phyloP scores from a whole-genome alignment of 2,888 invertebrate genomes.

The Schizaphis graminum region DNA sequence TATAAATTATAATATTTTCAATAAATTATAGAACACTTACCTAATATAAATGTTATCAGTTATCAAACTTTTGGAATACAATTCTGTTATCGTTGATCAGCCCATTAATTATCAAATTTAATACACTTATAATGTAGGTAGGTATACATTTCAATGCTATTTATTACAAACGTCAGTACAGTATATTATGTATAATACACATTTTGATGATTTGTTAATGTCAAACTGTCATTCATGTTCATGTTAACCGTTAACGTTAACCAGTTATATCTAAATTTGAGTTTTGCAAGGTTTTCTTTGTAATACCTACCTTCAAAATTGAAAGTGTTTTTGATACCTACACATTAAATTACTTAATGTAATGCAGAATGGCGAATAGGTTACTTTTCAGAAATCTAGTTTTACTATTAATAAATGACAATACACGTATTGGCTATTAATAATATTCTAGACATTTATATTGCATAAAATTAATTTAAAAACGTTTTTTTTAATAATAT shows the following conservation, averaged over 20 bases:
- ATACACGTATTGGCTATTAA: not conserved
- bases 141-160: not conserved
- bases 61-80: not conserved
- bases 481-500: not conserved
- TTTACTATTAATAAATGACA: not conserved
- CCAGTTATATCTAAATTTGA: not conserved
- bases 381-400: not conserved
- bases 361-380: not conserved
- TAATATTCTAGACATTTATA: not conserved
- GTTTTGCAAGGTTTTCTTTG: not conserved
- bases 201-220: not conserved
- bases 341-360: not conserved
- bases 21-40: not conserved
- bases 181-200: not conserved
- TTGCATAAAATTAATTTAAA: not conserved
- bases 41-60: not conserved
- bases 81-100: not conserved
- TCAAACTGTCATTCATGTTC: not conserved
- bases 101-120: not conserved
- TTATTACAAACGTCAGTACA: not conserved
- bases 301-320: not conserved
- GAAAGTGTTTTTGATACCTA: not conserved
- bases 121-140: not conserved
- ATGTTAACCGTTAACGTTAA: not conserved
- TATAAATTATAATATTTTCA: not conserved